These are phyloP conservation scores for Tupiocoris notatus DNA, from an alignment of 2,888 invertebrate species.

Conservation along the genomic window DNA sequence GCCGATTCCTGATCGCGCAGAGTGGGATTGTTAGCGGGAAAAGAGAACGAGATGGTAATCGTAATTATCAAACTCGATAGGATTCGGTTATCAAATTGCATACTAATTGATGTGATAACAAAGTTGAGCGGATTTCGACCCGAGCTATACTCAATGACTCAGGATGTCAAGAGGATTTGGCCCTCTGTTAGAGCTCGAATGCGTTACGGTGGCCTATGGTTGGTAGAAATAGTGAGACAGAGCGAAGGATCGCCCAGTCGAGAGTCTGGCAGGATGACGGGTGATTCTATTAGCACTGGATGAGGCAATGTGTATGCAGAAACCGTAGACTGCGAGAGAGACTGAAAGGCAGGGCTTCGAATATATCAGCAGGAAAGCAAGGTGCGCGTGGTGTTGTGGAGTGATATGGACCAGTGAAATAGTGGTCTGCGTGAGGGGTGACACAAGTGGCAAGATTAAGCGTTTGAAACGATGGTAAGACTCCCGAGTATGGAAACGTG, in stretches of 20 bases:
- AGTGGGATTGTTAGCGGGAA: neutral
- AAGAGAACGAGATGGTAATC: conserved; percentile 15
- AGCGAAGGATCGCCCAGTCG: neutral
- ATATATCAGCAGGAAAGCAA: neutral
- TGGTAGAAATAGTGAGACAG: neutral
- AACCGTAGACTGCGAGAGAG: conserved; percentile 15
- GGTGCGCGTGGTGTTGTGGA: neutral
- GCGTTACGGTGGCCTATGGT: too few species aligned
- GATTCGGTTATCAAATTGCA: conserved; percentile 24
- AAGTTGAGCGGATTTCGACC: conserved; percentile 30
- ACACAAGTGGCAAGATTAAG: neutral
- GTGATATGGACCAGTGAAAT: neutral
- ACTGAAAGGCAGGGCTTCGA: neutral
- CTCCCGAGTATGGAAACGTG: neutral
- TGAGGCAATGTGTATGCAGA: conserved; percentile 42
- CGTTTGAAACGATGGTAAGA: neutral
- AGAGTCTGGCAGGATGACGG: conserved; percentile 13
- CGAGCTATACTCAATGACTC: too few species aligned
- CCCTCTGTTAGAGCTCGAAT: neutral
- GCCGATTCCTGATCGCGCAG: conserved; percentile 12
- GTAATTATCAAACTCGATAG: conserved; percentile 16
- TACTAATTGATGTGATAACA: conserved; percentile 24
- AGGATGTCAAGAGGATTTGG: neutral
- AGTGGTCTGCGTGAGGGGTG: neutral
- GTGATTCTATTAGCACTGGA: conserved; percentile 40